Percentiles rank a stretch among this genome's conserved stretches.
phyloP scores from a whole-genome alignment of 2,113 vertebrate species.

The Chrysemys picta region DNA sequence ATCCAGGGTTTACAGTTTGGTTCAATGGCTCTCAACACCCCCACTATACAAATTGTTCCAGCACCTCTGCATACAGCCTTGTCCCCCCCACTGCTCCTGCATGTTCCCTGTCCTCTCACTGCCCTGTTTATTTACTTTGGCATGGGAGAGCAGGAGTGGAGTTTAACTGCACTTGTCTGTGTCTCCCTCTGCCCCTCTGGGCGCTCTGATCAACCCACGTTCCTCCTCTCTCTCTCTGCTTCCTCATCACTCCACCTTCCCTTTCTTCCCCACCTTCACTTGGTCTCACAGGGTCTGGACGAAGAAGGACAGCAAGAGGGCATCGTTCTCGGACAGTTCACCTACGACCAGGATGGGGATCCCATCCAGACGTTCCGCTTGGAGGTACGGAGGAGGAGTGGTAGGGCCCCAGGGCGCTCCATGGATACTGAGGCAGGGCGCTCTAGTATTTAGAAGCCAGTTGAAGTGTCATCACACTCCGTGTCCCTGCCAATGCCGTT shows the following conservation, averaged over 20 bases:
- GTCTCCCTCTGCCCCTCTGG: neutral
- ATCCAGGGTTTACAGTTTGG: too few relatives aligned
- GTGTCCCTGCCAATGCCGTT: neutral
- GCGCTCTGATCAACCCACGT: neutral
- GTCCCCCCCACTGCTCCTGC: neutral
- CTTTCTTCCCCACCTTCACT: neutral
- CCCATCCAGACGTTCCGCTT: constrained; percentile 91
- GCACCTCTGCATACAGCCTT: neutral
- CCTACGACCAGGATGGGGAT: constrained; percentile 84
- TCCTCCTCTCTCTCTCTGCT: neutral
- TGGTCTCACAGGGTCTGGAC: constrained; percentile 82
- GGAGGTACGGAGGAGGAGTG: constrained; percentile 72
- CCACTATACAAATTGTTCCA: too few relatives aligned
- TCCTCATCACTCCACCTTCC: constrained; percentile 14
- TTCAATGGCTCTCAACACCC: too few relatives aligned
- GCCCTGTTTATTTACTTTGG: neutral
- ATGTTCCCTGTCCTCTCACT: neutral
- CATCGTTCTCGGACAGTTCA: constrained; percentile 85
- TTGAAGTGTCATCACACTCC: neutral
- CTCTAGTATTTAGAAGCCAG: neutral
- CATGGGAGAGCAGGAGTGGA: neutral
- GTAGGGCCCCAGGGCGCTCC: fast-evolving
- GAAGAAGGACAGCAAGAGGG: constrained; percentile 88
- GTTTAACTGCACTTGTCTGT: fast-evolving
- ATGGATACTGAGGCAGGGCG: fast-evolving